Evolutionary conservation across 2,113 vertebrate species (phyloP).

Genomic region (Uria lomvia): DNA sequence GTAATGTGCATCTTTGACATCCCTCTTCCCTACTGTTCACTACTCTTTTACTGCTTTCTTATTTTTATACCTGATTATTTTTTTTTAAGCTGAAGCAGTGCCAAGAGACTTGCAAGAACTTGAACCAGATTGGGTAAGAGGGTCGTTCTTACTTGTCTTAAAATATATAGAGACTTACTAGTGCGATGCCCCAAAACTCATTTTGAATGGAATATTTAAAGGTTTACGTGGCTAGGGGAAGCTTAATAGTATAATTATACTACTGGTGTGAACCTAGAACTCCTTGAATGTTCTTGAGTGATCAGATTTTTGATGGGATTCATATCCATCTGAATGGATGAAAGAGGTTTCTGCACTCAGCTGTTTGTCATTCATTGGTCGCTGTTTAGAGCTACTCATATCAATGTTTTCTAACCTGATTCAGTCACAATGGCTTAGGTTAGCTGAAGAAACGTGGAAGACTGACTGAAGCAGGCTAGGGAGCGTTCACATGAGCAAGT

Average conservation of each 20-base stretch:
- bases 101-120: not conserved
- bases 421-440: not conserved
- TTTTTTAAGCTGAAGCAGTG: not conserved
- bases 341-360: not conserved
- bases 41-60: not conserved
- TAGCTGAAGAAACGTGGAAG: not conserved
- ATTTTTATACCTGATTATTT: not conserved
- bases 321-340: not conserved
- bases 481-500: not conserved
- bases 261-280: not conserved
- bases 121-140: not conserved
- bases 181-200: not conserved
- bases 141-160: not conserved
- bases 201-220: not conserved
- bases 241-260: not conserved
- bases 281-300: not conserved
- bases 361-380: not conserved
- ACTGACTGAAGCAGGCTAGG: not conserved
- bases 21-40: not conserved
- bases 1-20: not conserved
- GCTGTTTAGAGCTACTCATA: not conserved
- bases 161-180: not conserved
- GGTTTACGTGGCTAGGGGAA: not conserved
- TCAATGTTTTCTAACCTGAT: not conserved
- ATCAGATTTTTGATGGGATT: not conserved